A percentile compares a stretch with the other conserved stretches of the same genome.
These are phyloP conservation scores for Philereme vetulata DNA, from an alignment of 2,888 invertebrate genomes.

Conservation along the genomic window DNA sequence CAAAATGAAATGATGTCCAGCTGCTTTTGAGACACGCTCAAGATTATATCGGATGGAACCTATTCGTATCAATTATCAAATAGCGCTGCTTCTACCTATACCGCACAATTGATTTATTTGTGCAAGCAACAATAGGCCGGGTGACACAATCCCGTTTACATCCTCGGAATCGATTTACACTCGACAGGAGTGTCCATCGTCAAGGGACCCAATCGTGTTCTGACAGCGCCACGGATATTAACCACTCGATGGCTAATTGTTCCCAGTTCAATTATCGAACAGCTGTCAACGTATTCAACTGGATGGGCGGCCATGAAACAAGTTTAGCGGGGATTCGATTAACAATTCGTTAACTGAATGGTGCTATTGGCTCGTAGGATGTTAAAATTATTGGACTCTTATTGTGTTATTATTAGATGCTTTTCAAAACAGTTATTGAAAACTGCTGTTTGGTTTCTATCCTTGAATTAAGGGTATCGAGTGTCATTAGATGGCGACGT, in stretches of 20 bases:
- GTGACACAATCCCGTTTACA: conserved; percentile 42
- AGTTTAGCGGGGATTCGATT: conserved; percentile 53
- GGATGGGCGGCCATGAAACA: conserved; percentile 54
- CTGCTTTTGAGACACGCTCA: too few relatives aligned
- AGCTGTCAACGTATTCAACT: conserved; percentile 70
- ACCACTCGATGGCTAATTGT: conserved; percentile 81
- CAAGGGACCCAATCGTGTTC: conserved; percentile 65
- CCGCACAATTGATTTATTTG: neutral
- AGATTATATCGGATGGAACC: too few relatives aligned
- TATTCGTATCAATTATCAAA: too few relatives aligned
- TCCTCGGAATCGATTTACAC: conserved; percentile 70
- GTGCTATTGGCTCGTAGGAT: conserved; percentile 24
- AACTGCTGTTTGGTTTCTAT: too few relatives aligned
- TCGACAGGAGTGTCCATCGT: conserved; percentile 66
- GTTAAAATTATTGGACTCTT: conserved; percentile 9
- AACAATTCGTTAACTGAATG: conserved; percentile 47
- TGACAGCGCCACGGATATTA: conserved; percentile 77
- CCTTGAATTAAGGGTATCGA: too few relatives aligned
- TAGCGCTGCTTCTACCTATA: too few relatives aligned
- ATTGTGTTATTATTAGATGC: conserved; percentile 1
- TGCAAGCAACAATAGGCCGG: conserved; percentile 8
- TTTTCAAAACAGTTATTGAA: neutral
- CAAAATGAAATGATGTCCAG: too few relatives aligned
- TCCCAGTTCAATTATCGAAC: conserved; percentile 80
- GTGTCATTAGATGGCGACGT: too few relatives aligned